Evolutionary conservation across 1,140 invertebrate species (phyloP).

Genomic region (Drosophila leontia): DNA sequence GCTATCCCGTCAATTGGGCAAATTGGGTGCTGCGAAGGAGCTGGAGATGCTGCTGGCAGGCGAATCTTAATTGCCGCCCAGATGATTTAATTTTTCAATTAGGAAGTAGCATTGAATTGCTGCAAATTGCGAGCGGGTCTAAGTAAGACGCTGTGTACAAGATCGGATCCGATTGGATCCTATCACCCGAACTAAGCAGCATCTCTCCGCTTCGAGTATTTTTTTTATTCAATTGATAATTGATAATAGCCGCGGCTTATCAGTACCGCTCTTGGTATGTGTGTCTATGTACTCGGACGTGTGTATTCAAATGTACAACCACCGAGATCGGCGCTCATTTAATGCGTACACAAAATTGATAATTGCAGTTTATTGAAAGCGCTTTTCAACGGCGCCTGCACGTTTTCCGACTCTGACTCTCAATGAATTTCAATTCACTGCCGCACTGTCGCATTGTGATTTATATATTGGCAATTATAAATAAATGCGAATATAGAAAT

Average conservation of each 20-base stretch:
- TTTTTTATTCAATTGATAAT: slow-evolving; percentile 64
- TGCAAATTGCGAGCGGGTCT: slow-evolving; percentile 53
- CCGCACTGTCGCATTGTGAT: slow-evolving; percentile 21
- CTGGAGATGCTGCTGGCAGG: slow-evolving; percentile 9
- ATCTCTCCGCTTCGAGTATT: slow-evolving; percentile 5
- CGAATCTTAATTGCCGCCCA: slow-evolving; percentile 62
- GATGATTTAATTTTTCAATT: slow-evolving; percentile 83
- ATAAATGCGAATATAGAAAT: slow-evolving; percentile 45
- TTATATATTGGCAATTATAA: slow-evolving; percentile 33
- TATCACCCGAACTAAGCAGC: slow-evolving; percentile 20
- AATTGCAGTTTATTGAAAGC: slow-evolving; percentile 69
- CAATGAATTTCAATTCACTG: slow-evolving; percentile 70
- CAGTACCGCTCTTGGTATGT: slow-evolving; percentile 27
- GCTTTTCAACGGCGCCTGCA: slow-evolving; percentile 36
- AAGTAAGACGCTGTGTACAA: slow-evolving; percentile 1
- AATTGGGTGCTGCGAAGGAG: slow-evolving; percentile 48
- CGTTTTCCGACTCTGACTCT: slow-evolving; percentile 57
- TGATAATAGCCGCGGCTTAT: slow-evolving; percentile 53
- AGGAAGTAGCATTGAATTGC: slow-evolving; percentile 74
- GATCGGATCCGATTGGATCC: slow-evolving; percentile 40
- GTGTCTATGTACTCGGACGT: slow-evolving; percentile 25
- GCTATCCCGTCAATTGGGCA: slow-evolving; percentile 61
- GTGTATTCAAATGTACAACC: slow-evolving; percentile 8
- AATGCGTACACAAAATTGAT: slow-evolving; percentile 68
- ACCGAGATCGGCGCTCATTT: slow-evolving; percentile 55